Evolutionary conservation across 2,888 invertebrate species (phyloP), one percentile per base, ranked within the genome.

Genomic region (Drosophila imparisetae): DNA sequence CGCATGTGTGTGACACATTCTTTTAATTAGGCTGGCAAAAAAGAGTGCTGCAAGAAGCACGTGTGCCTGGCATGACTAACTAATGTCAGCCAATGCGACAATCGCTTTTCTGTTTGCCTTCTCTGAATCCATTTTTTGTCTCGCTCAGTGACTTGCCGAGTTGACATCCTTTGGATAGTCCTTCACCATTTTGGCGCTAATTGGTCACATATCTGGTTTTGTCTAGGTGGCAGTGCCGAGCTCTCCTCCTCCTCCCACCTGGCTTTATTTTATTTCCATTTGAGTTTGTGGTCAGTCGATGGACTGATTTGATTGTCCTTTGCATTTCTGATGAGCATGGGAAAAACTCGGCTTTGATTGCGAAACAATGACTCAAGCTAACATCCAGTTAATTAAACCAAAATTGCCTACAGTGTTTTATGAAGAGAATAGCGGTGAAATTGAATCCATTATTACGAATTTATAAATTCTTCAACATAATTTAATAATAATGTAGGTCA

Each of bases 171-270:
- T 24, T 32, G n/a, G 29, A 45, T 49, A 49, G 40, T 64, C 75
- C 49, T 53, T 45, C 55, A 62, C 18, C 54, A 60, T 70, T 71
- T 63, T 67, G 66, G 57, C 71, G 75, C 80, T 80, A 81, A 80
- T 80, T 80, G 78, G 81, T 78, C 71, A 68, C 78, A 74, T 80
- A 68, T 80, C 58, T 64, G 66, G 59, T 77, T 64, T 65, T 79
- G 58, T 62, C 40, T 61, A 42, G 29, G 40, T 42, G 29, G 45
- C 50, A 71, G 42, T 30, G 45, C 34, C 30, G 24, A 55, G 5
- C 2, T 15, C 21, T 21, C 5, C 50, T 6, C 13, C 21, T 50
- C 15, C 10, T 21, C 40, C 5, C 8, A 29, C n/a, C 27, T 27
- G 34, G 29, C 40, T 58, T 58, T 69, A 69, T 69, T 66, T 73